Evolutionary conservation across 2,888 invertebrate species (phyloP).

Genomic region (Napeogenes inachia): DNA sequence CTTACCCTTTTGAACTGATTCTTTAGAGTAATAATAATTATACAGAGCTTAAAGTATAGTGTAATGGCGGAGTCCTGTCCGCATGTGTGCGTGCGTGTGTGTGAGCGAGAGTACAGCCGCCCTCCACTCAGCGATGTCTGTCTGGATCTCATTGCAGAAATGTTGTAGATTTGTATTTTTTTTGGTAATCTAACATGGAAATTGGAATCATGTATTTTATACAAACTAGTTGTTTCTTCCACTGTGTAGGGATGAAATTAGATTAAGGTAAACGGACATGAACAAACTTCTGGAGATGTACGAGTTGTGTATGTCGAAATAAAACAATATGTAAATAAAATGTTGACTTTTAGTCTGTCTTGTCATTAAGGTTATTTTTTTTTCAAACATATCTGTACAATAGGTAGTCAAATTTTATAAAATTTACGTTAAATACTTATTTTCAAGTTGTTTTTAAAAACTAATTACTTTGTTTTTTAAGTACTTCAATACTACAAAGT

Average conservation of each 20-base stretch:
- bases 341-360: slow-evolving; percentile 63
- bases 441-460: neutral
- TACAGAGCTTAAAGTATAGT: slow-evolving; percentile 57
- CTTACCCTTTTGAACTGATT: slow-evolving; percentile 63
- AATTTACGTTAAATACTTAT: neutral
- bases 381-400: slow-evolving; percentile 7
- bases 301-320: slow-evolving; percentile 71
- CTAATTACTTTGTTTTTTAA: neutral
- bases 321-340: slow-evolving; percentile 73
- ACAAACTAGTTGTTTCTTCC: slow-evolving; percentile 70
- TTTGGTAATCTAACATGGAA: slow-evolving; percentile 59
- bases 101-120: slow-evolving; percentile 35
- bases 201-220: slow-evolving; percentile 75
- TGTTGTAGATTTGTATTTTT: slow-evolving; percentile 69
- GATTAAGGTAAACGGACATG: slow-evolving; percentile 72
- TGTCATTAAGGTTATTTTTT: slow-evolving; percentile 22
- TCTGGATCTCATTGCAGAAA: slow-evolving; percentile 71
- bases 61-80: slow-evolving; percentile 32
- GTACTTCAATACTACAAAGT: slow-evolving; percentile 2
- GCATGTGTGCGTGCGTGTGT: slow-evolving; percentile 32
- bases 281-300: slow-evolving; percentile 71
- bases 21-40: slow-evolving; percentile 53
- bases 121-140: slow-evolving; percentile 48
- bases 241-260: slow-evolving; percentile 68
- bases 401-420: slow-evolving; percentile 4